Conservation (phyloP, 2,113 vertebrate species). For the Nicator chloris region DNA sequence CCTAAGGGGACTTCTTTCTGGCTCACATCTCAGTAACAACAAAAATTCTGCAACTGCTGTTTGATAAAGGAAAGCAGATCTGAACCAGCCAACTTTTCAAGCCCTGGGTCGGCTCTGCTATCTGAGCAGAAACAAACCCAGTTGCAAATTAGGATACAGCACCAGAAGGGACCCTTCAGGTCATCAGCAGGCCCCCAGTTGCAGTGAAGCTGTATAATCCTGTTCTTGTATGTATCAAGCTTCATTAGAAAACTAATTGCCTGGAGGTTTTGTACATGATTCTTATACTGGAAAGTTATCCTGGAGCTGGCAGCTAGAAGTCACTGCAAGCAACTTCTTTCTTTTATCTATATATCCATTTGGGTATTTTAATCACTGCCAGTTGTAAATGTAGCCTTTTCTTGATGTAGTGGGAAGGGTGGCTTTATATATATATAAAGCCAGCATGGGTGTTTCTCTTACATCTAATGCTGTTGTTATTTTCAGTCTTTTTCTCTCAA, state of each 20-base stretch:
- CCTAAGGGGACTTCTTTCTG: background rate
- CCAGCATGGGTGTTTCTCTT: background rate
- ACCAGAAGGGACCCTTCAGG: background rate
- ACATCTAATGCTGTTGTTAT: background rate
- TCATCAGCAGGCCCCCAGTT: constrained; percentile 7
- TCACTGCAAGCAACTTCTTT: background rate
- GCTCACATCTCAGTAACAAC: background rate
- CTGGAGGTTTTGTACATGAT: constrained; percentile 22
- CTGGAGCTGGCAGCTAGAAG: constrained; percentile 21
- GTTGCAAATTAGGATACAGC: constrained; percentile 1
- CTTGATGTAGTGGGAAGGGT: background rate
- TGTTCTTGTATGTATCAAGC: constrained; percentile 7
- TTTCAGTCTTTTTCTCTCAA: background rate
- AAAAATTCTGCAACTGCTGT: background rate
- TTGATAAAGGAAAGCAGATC: constrained; percentile 12
- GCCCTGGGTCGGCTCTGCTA: constrained; percentile 1
- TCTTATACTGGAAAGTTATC: background rate
- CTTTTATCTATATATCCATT: background rate
- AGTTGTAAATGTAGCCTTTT: background rate
- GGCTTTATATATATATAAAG: background rate
- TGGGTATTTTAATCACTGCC: background rate
- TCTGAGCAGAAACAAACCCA: constrained; percentile 23
- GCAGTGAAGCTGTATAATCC: constrained; percentile 4
- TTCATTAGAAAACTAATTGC: constrained; percentile 40
- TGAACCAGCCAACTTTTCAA: constrained; percentile 13